phyloP scores from a whole-genome alignment of 2,113 vertebrate species.

The Sphyrna mokarran region DNA sequence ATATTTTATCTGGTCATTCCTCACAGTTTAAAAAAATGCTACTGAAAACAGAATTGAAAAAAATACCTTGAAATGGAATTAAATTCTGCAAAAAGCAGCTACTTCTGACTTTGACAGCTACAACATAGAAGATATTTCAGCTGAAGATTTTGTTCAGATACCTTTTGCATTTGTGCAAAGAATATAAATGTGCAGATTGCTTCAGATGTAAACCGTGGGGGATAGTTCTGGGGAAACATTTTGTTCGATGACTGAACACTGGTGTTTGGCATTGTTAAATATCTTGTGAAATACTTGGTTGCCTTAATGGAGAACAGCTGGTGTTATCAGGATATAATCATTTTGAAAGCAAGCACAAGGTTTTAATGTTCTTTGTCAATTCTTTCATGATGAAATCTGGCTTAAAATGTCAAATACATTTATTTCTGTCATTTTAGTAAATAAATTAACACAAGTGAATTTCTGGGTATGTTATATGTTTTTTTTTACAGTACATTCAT shows the following conservation, averaged over 20 bases:
- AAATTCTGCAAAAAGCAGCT: not conserved
- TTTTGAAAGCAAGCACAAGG: constrained; percentile 53
- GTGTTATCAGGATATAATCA: constrained; percentile 61
- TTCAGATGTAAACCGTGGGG: constrained; percentile 61
- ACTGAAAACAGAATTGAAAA: not conserved
- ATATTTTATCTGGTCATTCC: not conserved
- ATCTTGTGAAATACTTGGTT: constrained; percentile 50
- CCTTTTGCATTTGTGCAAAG: constrained; percentile 42
- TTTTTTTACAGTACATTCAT: not conserved
- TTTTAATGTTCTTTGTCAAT: constrained; percentile 57
- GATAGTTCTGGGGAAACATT: constrained; percentile 58
- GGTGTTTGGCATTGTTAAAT: constrained; percentile 48
- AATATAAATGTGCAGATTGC: constrained; percentile 60
- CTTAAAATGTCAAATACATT: constrained; percentile 50
- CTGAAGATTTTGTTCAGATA: constrained; percentile 41
- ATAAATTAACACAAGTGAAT: not conserved
- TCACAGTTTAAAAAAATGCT: not conserved
- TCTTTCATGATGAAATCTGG: constrained; percentile 56
- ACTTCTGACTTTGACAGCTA: constrained; percentile 45
- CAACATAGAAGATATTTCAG: constrained; percentile 43
- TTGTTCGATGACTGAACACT: constrained; percentile 63
- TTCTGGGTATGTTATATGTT: not conserved
- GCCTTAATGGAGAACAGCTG: constrained; percentile 60
- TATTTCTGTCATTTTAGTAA: constrained; percentile 50
- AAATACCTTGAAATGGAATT: not conserved